Evolutionary conservation across 2,888 invertebrate genomes (phyloP), one percentile per base, ranked within the genome.

Genomic region (Amblyjoppa fuscipennis): DNA sequence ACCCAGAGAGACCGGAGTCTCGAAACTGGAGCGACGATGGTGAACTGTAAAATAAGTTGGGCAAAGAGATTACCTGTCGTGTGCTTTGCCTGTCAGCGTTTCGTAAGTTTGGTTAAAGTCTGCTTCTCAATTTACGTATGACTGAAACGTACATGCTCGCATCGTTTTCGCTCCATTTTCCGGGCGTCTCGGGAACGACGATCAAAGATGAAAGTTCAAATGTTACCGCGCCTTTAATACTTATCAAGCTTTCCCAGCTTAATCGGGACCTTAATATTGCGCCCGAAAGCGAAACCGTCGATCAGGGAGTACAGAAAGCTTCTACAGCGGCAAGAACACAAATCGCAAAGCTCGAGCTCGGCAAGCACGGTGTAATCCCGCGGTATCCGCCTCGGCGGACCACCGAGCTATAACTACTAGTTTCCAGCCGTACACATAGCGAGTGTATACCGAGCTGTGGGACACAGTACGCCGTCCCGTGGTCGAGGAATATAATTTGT

Each of bases 191-290:
- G 64, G 13, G 34, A 34, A 16, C 59, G 16, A 64, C 31, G 31
- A 34, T 64, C 16, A 64, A n/a, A 64, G 13, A 34, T 64, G 64
- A 64, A 64, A 34, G 64, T 64, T 64, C 64, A 31, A 34, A 64
- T 49, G 45, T 16, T 49, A 6, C n/a, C 53, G 53, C 2, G 53
- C 53, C n/a, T n/a, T 53, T n/a, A 4, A 53, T 61, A 25, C 31
- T 28, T 16, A 61, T 61, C 61, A 16, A 61, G 61, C 16, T 16
- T 61, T 13, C 16, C 61, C 6, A 4, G 61, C 31, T 88, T 89
- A 90, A 90, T 91, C 89, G 87, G 82, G 87, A 87, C 84, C 88
- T 89, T 87, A 87, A 89, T 91, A 89, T 90, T 84, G 73, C 66
- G 83, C 83, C 86, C 87, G 87, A 88, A 90, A 90, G 89, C 86